These are phyloP conservation scores for Apus apus DNA, from an alignment of 2,113 vertebrate species.

Conservation along the genomic window DNA sequence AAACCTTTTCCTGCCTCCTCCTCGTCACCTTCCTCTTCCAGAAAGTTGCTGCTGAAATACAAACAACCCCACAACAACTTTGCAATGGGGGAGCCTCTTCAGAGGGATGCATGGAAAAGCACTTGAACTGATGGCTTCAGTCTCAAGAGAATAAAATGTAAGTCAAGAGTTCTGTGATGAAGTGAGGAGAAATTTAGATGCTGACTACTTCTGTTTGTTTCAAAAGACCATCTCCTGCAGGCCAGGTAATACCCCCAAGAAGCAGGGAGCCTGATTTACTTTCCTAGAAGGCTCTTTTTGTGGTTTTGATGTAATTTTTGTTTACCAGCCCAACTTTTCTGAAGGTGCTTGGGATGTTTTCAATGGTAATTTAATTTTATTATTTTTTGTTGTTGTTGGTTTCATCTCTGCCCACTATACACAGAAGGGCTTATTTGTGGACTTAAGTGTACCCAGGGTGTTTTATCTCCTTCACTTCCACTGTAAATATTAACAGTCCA, in stretches of 20 bases:
- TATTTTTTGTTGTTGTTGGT: not conserved
- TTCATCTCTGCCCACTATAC: conserved; percentile 7
- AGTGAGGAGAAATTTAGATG: not conserved
- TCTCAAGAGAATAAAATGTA: not conserved
- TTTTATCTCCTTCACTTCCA: conserved; percentile 37
- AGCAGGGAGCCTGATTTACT: not conserved
- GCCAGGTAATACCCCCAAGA: not conserved
- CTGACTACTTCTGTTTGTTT: not conserved
- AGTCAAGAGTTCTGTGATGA: not conserved
- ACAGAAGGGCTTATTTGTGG: conserved; percentile 11
- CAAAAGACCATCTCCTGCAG: not conserved
- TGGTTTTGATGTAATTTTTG: not conserved
- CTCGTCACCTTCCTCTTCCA: not conserved
- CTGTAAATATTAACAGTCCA: conserved; percentile 51
- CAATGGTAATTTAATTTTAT: not conserved
- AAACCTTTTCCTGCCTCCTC: not conserved
- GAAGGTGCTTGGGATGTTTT: conserved; percentile 4
- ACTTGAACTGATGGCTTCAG: not conserved
- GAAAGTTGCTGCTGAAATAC: not conserved
- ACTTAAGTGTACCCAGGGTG: not conserved
- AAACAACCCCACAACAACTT: not conserved
- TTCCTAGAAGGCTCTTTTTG: not conserved
- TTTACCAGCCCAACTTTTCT: not conserved
- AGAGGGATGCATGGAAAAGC: not conserved
- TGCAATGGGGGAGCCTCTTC: too few relatives aligned